Evolutionary conservation across 2,888 invertebrate species (phyloP).

Genomic region (Drosophila stalkeri): DNA sequence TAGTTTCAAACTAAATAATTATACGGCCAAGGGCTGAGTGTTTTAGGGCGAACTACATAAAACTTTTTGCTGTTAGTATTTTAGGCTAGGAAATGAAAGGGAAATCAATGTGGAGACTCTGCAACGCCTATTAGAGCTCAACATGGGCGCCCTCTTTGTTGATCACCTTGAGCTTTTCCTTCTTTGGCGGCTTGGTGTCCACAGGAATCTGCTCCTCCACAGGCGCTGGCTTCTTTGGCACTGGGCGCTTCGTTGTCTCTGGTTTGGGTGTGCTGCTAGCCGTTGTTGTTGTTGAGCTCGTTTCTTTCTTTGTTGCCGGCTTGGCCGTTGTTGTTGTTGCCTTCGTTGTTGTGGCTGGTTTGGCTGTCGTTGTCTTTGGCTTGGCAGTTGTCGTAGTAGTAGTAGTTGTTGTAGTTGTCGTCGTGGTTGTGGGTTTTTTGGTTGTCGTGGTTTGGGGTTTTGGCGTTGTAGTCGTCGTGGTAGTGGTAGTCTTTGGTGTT

Average conservation of each 20-base stretch:
- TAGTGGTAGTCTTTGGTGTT: constrained; percentile 63
- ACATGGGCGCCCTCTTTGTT: constrained; percentile 86
- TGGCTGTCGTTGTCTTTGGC: constrained; percentile 51
- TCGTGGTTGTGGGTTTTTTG: constrained; percentile 49
- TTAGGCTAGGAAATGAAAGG: constrained; percentile 2
- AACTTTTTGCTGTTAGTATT: neutral
- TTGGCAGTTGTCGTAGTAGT: constrained; percentile 53
- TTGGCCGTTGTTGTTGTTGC: constrained; percentile 43
- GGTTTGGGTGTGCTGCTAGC: constrained; percentile 56
- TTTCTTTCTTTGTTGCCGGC: constrained; percentile 38
- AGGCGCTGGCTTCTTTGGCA: constrained; percentile 85
- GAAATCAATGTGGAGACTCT: neutral
- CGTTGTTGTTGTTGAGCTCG: constrained; percentile 43
- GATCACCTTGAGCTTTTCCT: constrained; percentile 87
- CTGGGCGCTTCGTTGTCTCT: constrained; percentile 66
- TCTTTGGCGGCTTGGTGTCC: constrained; percentile 86
- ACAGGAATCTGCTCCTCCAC: constrained; percentile 87
- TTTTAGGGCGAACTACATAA: neutral
- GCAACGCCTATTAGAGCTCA: constrained; percentile 77
- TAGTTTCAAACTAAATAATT: constrained; percentile 43
- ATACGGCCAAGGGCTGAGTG: constrained; percentile 32
- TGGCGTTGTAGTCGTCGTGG: constrained; percentile 57
- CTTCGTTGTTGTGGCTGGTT: constrained; percentile 60
- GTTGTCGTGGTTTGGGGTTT: constrained; percentile 60
- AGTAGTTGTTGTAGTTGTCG: constrained; percentile 50